A percentile compares a stretch with the other conserved stretches of the same genome.
phyloP scores from a whole-genome alignment of 2,888 invertebrate genomes.

The Ferdinandea cuprea region DNA sequence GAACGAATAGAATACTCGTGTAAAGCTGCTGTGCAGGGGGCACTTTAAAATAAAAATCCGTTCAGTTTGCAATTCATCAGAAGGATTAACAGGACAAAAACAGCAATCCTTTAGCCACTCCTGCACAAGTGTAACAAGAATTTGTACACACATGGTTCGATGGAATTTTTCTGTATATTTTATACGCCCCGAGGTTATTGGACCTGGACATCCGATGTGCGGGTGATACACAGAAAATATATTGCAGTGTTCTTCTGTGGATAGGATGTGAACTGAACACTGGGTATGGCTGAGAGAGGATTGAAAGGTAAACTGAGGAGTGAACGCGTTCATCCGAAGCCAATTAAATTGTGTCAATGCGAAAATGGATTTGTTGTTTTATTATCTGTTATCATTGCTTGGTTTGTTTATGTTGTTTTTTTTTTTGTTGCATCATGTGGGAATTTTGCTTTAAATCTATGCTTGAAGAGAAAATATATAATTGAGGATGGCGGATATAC shows the following conservation, averaged over 20 bases:
- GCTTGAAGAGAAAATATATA: slow-evolving; percentile 19
- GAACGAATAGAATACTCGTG: background rate
- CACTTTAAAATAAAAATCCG: slow-evolving; percentile 20
- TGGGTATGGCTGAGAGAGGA: background rate
- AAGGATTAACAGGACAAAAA: slow-evolving; percentile 30
- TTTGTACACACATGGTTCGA: slow-evolving; percentile 12
- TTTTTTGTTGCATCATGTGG: slow-evolving; percentile 20
- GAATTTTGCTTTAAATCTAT: slow-evolving; percentile 30
- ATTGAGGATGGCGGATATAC: background rate
- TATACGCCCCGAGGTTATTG: slow-evolving; percentile 27
- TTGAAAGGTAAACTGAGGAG: slow-evolving; percentile 5
- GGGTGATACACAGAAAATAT: slow-evolving; percentile 18
- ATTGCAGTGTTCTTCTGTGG: background rate
- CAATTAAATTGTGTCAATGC: slow-evolving; percentile 69
- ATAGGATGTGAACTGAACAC: background rate
- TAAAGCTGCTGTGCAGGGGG: background rate
- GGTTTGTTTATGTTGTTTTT: too few relatives aligned
- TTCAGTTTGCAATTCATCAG: slow-evolving; percentile 40
- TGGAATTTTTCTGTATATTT: slow-evolving; percentile 21
- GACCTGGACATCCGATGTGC: slow-evolving; percentile 36
- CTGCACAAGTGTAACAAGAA: slow-evolving; percentile 13
- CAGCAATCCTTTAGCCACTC: slow-evolving; percentile 25
- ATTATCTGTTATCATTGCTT: slow-evolving; percentile 37
- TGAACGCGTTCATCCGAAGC: slow-evolving; percentile 54
- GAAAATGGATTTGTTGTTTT: slow-evolving; percentile 58